A percentile compares a stretch with the other conserved stretches of the same genome.
Conservation (phyloP, 1,140 invertebrate species). For the Oreohelix idahoensis region DNA sequence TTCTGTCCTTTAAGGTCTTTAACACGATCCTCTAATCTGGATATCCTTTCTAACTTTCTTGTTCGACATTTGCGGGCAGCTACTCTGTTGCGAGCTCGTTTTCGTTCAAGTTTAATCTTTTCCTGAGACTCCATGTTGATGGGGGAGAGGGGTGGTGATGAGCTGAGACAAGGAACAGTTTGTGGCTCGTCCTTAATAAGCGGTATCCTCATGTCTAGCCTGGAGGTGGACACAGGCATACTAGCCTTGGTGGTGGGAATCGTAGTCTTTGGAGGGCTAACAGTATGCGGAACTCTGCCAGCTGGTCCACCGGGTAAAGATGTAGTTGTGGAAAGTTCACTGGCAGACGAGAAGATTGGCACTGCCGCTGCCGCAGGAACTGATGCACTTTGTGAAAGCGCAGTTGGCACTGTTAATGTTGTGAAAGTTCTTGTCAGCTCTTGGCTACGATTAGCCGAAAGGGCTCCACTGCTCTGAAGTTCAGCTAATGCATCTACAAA, state of each 20-base stretch:
- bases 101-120: constrained; percentile 94
- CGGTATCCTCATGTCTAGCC: constrained; percentile 40
- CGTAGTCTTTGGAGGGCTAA: constrained; percentile 15
- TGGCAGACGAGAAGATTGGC: constrained; percentile 19
- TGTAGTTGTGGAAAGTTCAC: constrained; percentile 39
- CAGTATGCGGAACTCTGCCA: constrained; percentile 15
- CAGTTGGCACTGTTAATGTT: constrained; percentile 31
- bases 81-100: constrained; percentile 93
- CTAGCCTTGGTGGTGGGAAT: constrained; percentile 19
- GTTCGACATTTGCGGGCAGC: constrained; percentile 96
- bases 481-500: constrained; percentile 93
- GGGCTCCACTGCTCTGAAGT: constrained; percentile 76
- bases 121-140: constrained; percentile 98
- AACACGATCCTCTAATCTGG: constrained; percentile 90
- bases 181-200: constrained; percentile 70
- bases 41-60: constrained; percentile 94
- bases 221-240: constrained; percentile 19
- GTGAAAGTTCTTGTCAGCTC: constrained; percentile 33
- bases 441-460: constrained; percentile 25
- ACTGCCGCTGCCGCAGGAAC: constrained; percentile 35
- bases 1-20: constrained; percentile 93
- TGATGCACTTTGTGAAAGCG: constrained; percentile 32
- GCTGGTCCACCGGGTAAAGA: constrained; percentile 46
- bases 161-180: constrained; percentile 67
- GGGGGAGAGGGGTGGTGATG: constrained; percentile 80